Percentiles rank a stretch among this genome's conserved stretches.
Evolutionary conservation across 2,113 vertebrate species (phyloP).

Genomic region (Nerophis lumbriciformis): DNA sequence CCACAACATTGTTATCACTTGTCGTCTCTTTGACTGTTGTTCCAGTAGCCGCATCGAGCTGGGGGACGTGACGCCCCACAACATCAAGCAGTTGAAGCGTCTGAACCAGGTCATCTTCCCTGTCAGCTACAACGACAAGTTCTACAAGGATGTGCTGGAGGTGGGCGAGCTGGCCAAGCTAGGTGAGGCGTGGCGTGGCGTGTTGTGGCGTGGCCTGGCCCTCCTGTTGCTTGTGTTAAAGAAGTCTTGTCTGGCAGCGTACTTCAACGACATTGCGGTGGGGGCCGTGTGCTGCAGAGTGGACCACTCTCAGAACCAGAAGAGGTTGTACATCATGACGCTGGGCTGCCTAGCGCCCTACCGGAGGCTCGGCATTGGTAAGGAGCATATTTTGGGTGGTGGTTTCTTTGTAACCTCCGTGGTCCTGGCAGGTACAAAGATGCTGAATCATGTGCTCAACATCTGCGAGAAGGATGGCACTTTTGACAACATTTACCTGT

Average conservation of each 20-base stretch:
- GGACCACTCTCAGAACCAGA: slow-evolving; percentile 98
- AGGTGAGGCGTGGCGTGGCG: slow-evolving; percentile 67
- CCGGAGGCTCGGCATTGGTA: slow-evolving; percentile 98
- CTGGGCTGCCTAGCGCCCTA: slow-evolving; percentile 97
- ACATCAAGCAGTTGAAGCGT: slow-evolving; percentile 98
- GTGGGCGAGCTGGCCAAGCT: slow-evolving; percentile 98
- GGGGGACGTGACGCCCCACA: slow-evolving; percentile 73
- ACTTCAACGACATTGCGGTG: slow-evolving; percentile 99
- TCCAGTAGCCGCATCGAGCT: too few species aligned
- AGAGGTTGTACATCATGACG: slow-evolving; percentile 99
- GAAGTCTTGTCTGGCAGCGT: slow-evolving; percentile 72
- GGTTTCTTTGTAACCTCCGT: slow-evolving; percentile 7
- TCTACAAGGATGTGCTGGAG: slow-evolving; percentile 99
- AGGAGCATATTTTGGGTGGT: slow-evolving; percentile 17
- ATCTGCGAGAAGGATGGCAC: slow-evolving; percentile 99
- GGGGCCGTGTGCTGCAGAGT: slow-evolving; percentile 98
- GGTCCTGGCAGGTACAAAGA: slow-evolving; percentile 86
- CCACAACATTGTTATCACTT: too few species aligned
- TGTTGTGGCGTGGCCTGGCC: too few species aligned
- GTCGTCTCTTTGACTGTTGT: too few species aligned
- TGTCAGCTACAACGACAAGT: slow-evolving; percentile 99
- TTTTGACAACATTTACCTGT: slow-evolving; percentile 99
- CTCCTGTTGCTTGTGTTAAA: too few species aligned
- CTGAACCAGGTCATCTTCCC: slow-evolving; percentile 99
- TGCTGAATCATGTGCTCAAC: slow-evolving; percentile 99